These are phyloP conservation scores for Narcine bancroftii DNA, from an alignment of 2,113 vertebrate species.

Conservation along the genomic window DNA sequence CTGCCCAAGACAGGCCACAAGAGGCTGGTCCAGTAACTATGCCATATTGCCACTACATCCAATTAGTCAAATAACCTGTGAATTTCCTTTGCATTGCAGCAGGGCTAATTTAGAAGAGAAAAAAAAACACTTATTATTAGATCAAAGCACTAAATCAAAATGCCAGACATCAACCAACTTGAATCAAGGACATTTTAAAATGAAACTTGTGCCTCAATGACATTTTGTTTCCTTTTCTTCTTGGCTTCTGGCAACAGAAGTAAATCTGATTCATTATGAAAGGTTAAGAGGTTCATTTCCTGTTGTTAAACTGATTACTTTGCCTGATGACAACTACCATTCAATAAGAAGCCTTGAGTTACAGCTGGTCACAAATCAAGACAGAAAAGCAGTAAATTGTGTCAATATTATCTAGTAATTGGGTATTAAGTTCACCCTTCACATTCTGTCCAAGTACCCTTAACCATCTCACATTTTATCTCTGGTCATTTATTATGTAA, in stretches of 20 bases:
- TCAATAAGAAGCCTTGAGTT: not conserved
- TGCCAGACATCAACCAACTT: not conserved
- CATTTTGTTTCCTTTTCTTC: not conserved
- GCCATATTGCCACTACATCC: too few relatives aligned
- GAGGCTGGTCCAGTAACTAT: too few relatives aligned
- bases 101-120: not conserved
- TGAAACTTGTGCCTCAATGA: not conserved
- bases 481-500: constrained; percentile 9
- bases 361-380: constrained; percentile 8
- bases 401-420: constrained; percentile 17
- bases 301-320: constrained; percentile 21
- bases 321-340: not conserved
- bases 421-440: not conserved
- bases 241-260: constrained; percentile 13
- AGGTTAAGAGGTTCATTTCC: constrained; percentile 21
- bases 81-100: not conserved
- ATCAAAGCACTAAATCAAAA: not conserved
- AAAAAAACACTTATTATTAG: not conserved
- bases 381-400: constrained; percentile 19
- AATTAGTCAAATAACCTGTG: not conserved
- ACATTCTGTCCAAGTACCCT: not conserved
- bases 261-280: constrained; percentile 23
- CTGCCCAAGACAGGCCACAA: too few relatives aligned
- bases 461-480: not conserved
- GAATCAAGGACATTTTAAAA: not conserved